Evolutionary conservation across 2,113 vertebrate species (phyloP), one percentile per base, ranked within the genome.

Genomic region (Ploceus nigricollis): DNA sequence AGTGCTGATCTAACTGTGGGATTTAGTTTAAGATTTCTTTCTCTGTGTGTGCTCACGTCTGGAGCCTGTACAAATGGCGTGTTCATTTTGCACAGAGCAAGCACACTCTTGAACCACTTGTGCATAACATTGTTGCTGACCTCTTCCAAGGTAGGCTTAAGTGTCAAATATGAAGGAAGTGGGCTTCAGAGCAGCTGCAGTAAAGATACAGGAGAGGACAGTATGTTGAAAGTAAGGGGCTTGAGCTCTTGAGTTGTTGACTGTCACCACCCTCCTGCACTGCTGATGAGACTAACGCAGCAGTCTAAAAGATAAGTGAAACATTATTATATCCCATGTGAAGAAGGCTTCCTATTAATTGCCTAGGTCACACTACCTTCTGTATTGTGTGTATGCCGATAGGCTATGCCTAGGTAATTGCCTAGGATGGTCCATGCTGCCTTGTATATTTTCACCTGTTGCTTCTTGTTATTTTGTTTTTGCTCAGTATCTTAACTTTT

Each of bases 31-130:
- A 40, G 27, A 7, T 53, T 30, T 60, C 47, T 47, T 37, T 22
- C 30, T 7, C 44, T 9, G 10, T 42, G 5, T 45, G 21, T 53
- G n/a, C 30, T 80, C 13, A 1, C 13, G 27, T 45, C 45, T 82
- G 57, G 37, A 82, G 11, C 63, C 48, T 61, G 22, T 80, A 44
- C 48, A 31, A 76, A 24, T 27, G 28, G 11, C 0, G 0, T 4
- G 13, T 57, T 72, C 3, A 1, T 27, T 80, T 61, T 45, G 75
- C 35, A 13, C 18, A n/a, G 53, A 61, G 23, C 21, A 5, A 72
- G 42, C 25, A 3, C 65, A 1, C 30, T 31, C 21, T 31, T 40
- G 6, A 56, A 53, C 61, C 14, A 48, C 11, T 47, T 40, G 45
- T 65, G 54, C 15, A 1, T 42, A 13, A 28, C 7, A 0, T 33